Base-by-base conservation (phyloP, 2,113 vertebrate species). In the Zosterops hypoxanthus region DNA sequence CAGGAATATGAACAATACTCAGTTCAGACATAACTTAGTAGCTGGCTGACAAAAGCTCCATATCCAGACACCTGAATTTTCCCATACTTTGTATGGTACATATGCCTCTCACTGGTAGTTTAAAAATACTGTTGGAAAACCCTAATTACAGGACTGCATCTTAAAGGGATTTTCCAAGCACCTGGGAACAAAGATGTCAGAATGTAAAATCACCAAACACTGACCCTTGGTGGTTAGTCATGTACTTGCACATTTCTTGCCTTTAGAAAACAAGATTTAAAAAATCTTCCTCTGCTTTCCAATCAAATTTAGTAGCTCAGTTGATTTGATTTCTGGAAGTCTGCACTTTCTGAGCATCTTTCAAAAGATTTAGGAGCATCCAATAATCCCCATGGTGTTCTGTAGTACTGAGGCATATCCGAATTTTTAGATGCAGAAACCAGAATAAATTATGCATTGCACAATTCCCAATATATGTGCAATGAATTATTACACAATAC, bases 211-310 rank as follows among this genome's bases (percentile, higher is more conserved):
- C 63, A 88, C 70, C 2, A 7, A 95, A 97, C 80, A 90, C 92
- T 93, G 95, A 97, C 94, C 91, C 92, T 94, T 42, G 92, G 84
- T 91, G 88, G 91, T 55, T 90, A 88, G 46, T 96, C 92, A 82
- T 15, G 80, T 96, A 95, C 96, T 86, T 93, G 63, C 91, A 96
- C 46, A 8, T 91, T 94, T 91, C 50, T 95, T 34, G 7, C 55
- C 64, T 55, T 34, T 23, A 70, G 70, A 94, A 78, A 60, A 59
- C 50, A 44, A 42, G 28, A n/a, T 49, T 39, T 73, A 92, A 90
- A 90, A 90, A 81, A 52, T 7, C 3, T 86, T 75, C n/a, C 25
- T 81, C 42, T 1, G 12, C 31, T 91, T 92, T 90, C 53, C 53
- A 69, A n/a, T 80, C 55, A 9, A 12, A 23, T 79, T 86, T 69